phyloP scores from a whole-genome alignment of 2,113 vertebrate species.

The Acinonyx jubatus region DNA sequence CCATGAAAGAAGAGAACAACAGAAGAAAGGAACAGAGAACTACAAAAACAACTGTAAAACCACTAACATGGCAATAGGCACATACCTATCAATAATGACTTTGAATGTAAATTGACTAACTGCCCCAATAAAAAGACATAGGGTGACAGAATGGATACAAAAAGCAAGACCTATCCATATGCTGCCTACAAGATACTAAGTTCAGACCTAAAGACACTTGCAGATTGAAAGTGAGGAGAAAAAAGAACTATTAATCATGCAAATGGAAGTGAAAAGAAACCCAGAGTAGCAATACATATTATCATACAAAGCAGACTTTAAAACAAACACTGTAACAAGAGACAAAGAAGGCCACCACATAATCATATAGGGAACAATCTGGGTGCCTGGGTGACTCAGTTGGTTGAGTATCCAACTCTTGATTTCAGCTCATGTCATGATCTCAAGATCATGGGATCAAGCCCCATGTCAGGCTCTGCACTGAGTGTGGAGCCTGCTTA shows the following conservation, averaged over 20 bases:
- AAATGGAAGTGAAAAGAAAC: background rate
- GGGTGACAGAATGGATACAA: background rate
- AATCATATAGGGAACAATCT: background rate
- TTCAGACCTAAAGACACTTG: background rate
- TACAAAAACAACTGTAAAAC: background rate
- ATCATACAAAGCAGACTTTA: background rate
- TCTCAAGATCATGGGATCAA: too few relatives aligned
- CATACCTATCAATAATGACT: background rate
- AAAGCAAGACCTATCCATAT: background rate
- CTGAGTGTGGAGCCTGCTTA: too few relatives aligned
- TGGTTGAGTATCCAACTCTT: too few relatives aligned
- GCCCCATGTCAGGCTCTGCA: too few relatives aligned
- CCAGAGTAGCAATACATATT: background rate
- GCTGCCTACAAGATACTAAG: background rate
- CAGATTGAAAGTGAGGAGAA: background rate
- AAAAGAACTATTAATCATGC: background rate
- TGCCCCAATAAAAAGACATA: background rate
- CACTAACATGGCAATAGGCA: background rate
- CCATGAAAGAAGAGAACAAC: background rate
- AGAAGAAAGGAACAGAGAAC: background rate
- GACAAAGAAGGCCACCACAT: background rate
- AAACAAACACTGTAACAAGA: background rate
- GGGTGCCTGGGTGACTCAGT: too few relatives aligned
- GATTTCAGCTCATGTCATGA: too few relatives aligned
- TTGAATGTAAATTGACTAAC: background rate